These are phyloP conservation scores for Elegia similella DNA, from an alignment of 2,888 invertebrate species.

Conservation along the genomic window DNA sequence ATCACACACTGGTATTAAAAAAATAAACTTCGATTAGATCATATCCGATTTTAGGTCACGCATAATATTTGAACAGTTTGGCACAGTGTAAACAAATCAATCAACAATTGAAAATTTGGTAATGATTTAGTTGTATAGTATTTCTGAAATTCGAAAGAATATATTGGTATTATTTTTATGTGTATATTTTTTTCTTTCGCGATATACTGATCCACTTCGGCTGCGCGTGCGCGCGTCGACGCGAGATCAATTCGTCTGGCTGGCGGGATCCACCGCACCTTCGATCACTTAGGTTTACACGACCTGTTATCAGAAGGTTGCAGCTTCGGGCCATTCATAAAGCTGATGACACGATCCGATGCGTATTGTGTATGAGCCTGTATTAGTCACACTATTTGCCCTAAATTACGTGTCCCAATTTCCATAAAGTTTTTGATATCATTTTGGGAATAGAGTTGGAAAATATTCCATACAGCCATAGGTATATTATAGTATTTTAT, in stretches of 20 bases:
- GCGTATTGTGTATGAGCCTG: constrained; percentile 32
- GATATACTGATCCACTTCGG: constrained; percentile 1
- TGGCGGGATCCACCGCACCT: constrained; percentile 36
- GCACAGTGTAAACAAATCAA: constrained; percentile 55
- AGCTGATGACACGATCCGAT: constrained; percentile 22
- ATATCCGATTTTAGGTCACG: constrained; percentile 41
- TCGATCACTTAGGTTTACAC: constrained; percentile 38
- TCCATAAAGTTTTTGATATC: neutral
- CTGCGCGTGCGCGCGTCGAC: constrained; percentile 53
- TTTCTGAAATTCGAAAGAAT: neutral
- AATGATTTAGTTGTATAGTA: neutral
- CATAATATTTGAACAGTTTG: constrained; percentile 42
- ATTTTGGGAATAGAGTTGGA: neutral
- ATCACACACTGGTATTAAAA: constrained; percentile 35
- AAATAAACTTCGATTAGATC: constrained; percentile 47
- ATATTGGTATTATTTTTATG: constrained; percentile 15
- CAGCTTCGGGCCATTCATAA: constrained; percentile 30
- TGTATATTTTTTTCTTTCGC: neutral
- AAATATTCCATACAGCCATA: too few relatives aligned
- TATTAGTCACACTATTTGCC: constrained; percentile 20
- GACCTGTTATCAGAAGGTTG: constrained; percentile 62
- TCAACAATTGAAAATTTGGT: constrained; percentile 38
- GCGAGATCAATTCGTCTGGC: constrained; percentile 52
- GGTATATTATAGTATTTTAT: too few relatives aligned
- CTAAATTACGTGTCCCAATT: neutral